A percentile compares a stretch with the other conserved stretches of the same genome.
These are phyloP conservation scores for Pampus argenteus DNA, from an alignment of 2,797 vertebrate genomes.

Conservation along the genomic window DNA sequence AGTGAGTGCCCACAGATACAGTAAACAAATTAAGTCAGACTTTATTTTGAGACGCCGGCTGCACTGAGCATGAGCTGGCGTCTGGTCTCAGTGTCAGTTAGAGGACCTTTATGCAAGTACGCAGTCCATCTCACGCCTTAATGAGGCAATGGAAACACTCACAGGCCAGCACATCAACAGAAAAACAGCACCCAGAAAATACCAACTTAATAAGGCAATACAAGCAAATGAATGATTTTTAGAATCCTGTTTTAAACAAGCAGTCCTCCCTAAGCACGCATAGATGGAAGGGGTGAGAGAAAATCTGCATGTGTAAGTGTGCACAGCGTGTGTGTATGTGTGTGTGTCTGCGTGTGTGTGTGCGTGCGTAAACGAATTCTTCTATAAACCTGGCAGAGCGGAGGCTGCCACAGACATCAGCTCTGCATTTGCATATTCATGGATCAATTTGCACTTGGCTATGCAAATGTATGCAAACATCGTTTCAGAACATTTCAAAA, in stretches of 20 bases:
- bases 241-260: constrained; percentile 79
- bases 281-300: constrained; percentile 72
- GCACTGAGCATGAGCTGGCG: constrained; percentile 76
- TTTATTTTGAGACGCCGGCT: constrained; percentile 79
- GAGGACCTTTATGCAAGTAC: constrained; percentile 72
- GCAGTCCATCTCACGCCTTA: constrained; percentile 76
- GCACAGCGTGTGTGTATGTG: constrained; percentile 32
- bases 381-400: constrained; percentile 87
- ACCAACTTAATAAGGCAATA: constrained; percentile 79
- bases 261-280: constrained; percentile 69
- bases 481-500: constrained; percentile 90
- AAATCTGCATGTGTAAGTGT: constrained; percentile 76
- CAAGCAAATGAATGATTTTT: constrained; percentile 80
- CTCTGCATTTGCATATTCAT: constrained; percentile 89
- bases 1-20: constrained; percentile 75
- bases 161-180: constrained; percentile 64
- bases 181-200: constrained; percentile 72
- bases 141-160: constrained; percentile 78
- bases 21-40: constrained; percentile 85
- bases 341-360: constrained; percentile 39
- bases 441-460: constrained; percentile 90
- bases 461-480: constrained; percentile 92
- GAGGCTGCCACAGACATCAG: constrained; percentile 89
- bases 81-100: constrained; percentile 78
- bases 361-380: constrained; percentile 77